Percentiles rank a stretch among this genome's conserved stretches.
Evolutionary conservation across 2,888 invertebrate genomes (phyloP).

Genomic region (Yponomeuta cagnagella): DNA sequence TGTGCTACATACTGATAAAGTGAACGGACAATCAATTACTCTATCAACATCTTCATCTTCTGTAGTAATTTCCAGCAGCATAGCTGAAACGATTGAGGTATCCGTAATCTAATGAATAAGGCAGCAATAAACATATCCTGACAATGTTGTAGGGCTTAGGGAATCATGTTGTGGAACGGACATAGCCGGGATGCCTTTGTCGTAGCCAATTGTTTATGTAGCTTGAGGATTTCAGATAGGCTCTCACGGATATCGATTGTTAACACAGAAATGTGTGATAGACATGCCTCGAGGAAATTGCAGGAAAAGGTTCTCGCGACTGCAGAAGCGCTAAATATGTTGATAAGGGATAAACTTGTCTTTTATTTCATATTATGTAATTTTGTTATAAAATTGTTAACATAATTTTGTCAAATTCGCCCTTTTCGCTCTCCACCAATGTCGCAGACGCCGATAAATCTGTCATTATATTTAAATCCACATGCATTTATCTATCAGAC

Average conservation of each 20-base stretch:
- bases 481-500: too few species aligned
- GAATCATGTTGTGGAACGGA: conserved; percentile 6
- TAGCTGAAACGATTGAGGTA: background rate
- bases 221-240: background rate
- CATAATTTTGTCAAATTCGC: too few species aligned
- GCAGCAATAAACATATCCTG: background rate
- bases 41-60: background rate
- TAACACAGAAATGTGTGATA: background rate
- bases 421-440: too few species aligned
- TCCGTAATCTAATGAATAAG: conserved; percentile 4
- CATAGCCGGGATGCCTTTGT: background rate
- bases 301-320: background rate
- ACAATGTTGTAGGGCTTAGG: conserved; percentile 11
- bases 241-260: conserved; percentile 12
- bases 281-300: background rate
- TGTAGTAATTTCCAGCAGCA: background rate
- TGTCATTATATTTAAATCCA: too few species aligned
- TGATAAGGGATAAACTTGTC: background rate
- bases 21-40: background rate
- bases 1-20: background rate
- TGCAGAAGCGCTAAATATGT: background rate
- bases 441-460: too few species aligned
- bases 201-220: background rate
- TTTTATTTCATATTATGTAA: too few species aligned
- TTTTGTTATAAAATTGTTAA: too few species aligned